Conservation (phyloP, 1,140 invertebrate species). For the Caerostris extrusa region DNA sequence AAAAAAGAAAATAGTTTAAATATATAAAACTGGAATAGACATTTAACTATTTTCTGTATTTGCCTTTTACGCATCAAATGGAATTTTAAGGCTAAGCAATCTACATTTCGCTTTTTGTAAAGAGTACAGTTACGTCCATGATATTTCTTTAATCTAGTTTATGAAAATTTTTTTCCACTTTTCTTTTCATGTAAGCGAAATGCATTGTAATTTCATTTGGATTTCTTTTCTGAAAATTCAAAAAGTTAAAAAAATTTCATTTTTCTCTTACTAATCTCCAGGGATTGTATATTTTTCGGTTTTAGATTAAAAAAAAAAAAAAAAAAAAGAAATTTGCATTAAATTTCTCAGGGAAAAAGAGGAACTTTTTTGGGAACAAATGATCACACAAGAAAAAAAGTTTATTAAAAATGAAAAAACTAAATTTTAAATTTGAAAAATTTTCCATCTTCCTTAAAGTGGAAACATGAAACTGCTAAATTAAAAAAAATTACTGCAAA, state of each 20-base stretch:
- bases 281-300: background rate
- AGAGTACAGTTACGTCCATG: background rate
- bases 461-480: background rate
- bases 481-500: background rate
- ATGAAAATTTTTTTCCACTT: background rate
- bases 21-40: too few species aligned
- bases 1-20: too few species aligned
- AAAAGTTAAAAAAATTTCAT: background rate
- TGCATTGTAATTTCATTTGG: too few species aligned
- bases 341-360: background rate
- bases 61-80: too few species aligned
- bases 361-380: too few species aligned
- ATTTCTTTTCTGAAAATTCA: too few species aligned
- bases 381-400: background rate
- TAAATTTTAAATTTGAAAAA: background rate
- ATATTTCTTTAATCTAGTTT: background rate
- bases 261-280: background rate
- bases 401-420: background rate
- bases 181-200: background rate
- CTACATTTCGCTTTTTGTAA: background rate
- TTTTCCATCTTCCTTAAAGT: background rate
- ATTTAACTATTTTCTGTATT: too few species aligned
- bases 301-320: too few species aligned
- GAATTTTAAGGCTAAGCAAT: too few species aligned
- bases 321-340: conserved; percentile 1